Base-by-base conservation (phyloP, 2,113 vertebrate species). In the Rynchops niger region DNA sequence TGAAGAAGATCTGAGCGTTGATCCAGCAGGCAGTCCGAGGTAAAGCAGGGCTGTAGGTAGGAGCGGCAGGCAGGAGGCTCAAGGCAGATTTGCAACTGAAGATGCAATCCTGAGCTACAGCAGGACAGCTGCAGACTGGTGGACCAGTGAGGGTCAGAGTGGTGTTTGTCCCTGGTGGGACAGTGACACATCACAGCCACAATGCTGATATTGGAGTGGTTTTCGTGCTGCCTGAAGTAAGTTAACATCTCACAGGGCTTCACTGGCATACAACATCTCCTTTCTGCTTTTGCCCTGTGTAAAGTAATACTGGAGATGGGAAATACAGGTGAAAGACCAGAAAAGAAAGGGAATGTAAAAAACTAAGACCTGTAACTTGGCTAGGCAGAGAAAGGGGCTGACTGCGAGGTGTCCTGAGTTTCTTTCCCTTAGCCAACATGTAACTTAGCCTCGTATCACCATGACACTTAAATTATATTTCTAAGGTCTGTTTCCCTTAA, bases 111-210 rank as follows among this genome's bases (percentile, higher is more conserved):
- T 67, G 50, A 92, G 34, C 29, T 42, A 12, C 0, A 5, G 8
- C 27, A 78, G 45, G 43, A 43, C 1, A 7, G 36, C 59, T 3
- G 7, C 38, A 32, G 49, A 36, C 13, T 0, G 0, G 29, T 32
- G 8, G n/a, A 23, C 16, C 52, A 59, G 22, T 12, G 47, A 69
- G 20, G 9, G 3, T 10, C 58, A 27, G 13, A 22, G 22, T 3
- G 2, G 32, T 5, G 4, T 25, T 76, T 73, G 49, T 82, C 59
- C 25, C 38, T 59, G 30, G 29, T n/a, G 62, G 23, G 14, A 36
- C 62, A 72, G 9, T 25, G 34, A 53, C 43, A 23, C 21, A n/a
- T 16, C 19, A 42, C 9, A 32, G 43, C 13, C 59, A 87, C 50
- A 20, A 55, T 55, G 38, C 17, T 73, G 32, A 45, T 59, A 49